A percentile compares a stretch with the other conserved stretches of the same genome.
Conservation (phyloP, 2,888 invertebrate genomes). For the Hirtodrosophila duncani region DNA sequence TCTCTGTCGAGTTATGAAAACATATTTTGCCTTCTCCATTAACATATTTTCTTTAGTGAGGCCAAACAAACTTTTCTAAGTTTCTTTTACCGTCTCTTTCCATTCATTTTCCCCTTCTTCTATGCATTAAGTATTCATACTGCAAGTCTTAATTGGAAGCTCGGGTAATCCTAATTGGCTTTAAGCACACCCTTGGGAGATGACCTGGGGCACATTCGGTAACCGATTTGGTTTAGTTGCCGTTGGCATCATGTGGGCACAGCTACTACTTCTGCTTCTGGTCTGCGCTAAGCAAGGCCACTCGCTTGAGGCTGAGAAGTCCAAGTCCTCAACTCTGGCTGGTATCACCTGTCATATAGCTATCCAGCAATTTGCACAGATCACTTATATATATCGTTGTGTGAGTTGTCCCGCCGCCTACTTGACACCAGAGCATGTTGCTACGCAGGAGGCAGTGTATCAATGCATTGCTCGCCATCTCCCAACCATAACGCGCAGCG, state of each 20-base stretch:
- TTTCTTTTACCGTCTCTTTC: too few species aligned
- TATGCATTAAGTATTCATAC: too few species aligned
- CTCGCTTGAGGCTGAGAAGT: too few species aligned
- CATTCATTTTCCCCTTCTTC: too few species aligned
- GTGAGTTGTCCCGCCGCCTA: constrained; percentile 29
- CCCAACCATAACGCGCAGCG: constrained; percentile 35
- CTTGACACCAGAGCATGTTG: not conserved
- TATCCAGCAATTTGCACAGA: constrained; percentile 27
- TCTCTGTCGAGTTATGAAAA: too few species aligned
- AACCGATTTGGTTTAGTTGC: constrained; percentile 3
- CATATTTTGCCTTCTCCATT: too few species aligned
- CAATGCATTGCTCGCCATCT: constrained; percentile 32
- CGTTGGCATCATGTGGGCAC: constrained; percentile 19
- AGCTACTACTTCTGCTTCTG: constrained; percentile 25
- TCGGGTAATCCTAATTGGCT: constrained; percentile 11
- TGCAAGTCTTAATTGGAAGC: too few species aligned
- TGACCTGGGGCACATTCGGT: not conserved
- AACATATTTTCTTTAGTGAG: too few species aligned
- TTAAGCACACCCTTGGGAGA: constrained; percentile 2
- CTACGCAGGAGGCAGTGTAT: constrained; percentile 33
- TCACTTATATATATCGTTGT: constrained; percentile 55
- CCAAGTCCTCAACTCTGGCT: constrained; percentile 15
- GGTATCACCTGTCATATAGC: constrained; percentile 40
- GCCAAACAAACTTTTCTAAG: too few species aligned
- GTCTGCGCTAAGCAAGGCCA: too few species aligned